Percentiles rank a stretch among this genome's conserved stretches.
These are phyloP conservation scores for Noctuana brunneofusca DNA, from an alignment of 2,888 invertebrate species.

Conservation along the genomic window DNA sequence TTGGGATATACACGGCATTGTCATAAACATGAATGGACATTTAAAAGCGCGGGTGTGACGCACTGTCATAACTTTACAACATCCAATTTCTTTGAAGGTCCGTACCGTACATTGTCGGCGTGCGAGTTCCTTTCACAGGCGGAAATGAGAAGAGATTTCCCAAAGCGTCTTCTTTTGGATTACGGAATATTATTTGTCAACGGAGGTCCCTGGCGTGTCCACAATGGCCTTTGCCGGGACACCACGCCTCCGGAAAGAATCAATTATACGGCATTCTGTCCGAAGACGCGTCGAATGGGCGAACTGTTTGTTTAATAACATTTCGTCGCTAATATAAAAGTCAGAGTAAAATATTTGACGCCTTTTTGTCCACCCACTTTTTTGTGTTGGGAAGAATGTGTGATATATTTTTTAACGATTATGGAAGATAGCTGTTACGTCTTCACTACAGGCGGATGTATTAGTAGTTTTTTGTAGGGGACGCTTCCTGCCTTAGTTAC, in stretches of 20 bases:
- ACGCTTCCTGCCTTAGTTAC: conserved; percentile 64
- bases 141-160: conserved; percentile 78
- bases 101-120: conserved; percentile 70
- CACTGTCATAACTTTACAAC: conserved; percentile 69
- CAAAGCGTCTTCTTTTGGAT: conserved; percentile 64
- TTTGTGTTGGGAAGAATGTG: conserved; percentile 69
- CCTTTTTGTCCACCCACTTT: conserved; percentile 67
- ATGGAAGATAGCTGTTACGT: conserved; percentile 61
- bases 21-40: conserved; percentile 18
- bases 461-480: conserved; percentile 64
- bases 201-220: conserved; percentile 50
- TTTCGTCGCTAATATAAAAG: conserved; percentile 72
- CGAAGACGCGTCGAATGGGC: conserved; percentile 77
- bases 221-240: conserved; percentile 62
- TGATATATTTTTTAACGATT: conserved; percentile 60
- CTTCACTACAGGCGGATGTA: conserved; percentile 69
- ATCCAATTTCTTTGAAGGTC: conserved; percentile 68
- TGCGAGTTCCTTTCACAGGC: conserved; percentile 70
- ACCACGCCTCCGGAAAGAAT: conserved; percentile 80
- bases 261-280: conserved; percentile 75
- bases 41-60: conserved; percentile 48
- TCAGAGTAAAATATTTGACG: conserved; percentile 72
- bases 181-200: conserved; percentile 72
- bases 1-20: background rate
- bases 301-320: conserved; percentile 83